Evolutionary conservation across 2,888 invertebrate genomes (phyloP).

Genomic region (Morpho deidamia): DNA sequence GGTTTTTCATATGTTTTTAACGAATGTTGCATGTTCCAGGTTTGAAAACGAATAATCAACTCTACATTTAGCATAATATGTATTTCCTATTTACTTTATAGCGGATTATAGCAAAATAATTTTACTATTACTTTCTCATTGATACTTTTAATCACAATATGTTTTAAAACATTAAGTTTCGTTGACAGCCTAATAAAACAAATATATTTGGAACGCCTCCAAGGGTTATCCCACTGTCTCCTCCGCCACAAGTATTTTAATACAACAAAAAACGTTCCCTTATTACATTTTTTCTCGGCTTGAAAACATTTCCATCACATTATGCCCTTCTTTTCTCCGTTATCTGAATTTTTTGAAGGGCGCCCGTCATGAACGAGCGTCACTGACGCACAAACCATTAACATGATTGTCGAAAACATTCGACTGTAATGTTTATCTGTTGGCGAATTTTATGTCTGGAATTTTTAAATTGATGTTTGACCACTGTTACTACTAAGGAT

Average conservation of each 20-base stretch:
- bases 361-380: neutral
- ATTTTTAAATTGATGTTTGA: too few relatives aligned
- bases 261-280: conserved; percentile 30
- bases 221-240: conserved; percentile 40
- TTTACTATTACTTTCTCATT: too few relatives aligned
- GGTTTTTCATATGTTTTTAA: too few relatives aligned
- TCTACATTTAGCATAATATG: too few relatives aligned
- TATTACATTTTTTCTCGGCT: conserved; percentile 39
- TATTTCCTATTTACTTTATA: too few relatives aligned
- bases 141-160: too few relatives aligned
- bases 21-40: too few relatives aligned
- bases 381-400: neutral
- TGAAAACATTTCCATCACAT: conserved; percentile 43
- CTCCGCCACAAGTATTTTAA: conserved; percentile 38
- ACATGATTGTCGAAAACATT: conserved; percentile 3
- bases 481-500: too few relatives aligned
- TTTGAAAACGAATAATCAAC: too few relatives aligned
- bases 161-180: too few relatives aligned
- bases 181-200: neutral
- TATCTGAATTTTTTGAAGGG: conserved; percentile 7
- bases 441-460: too few relatives aligned
- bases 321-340: neutral
- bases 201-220: conserved; percentile 44
- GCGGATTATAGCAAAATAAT: too few relatives aligned
- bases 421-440: neutral